phyloP scores from a whole-genome alignment of 2,797 vertebrate species.

The Dicrostonyx torquatus region DNA sequence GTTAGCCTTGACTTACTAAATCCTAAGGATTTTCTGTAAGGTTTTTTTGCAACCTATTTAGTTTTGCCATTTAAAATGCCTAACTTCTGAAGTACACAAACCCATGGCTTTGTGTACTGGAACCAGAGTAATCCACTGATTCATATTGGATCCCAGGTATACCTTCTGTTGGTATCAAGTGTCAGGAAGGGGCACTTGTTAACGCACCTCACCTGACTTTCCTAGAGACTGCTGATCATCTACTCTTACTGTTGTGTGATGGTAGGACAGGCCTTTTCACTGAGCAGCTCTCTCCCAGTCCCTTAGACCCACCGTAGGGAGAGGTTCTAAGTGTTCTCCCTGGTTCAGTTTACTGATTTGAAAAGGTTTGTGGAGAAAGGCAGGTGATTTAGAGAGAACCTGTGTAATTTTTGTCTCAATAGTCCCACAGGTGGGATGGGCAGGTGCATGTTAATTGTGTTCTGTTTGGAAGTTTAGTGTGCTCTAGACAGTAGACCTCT shows the following conservation, averaged over 20 bases:
- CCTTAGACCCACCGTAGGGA: neutral
- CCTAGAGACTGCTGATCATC: neutral
- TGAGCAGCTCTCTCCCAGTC: neutral
- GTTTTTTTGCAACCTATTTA: constrained; percentile 85
- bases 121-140: constrained; percentile 84
- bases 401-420: neutral
- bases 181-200: constrained; percentile 84
- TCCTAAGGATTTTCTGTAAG: constrained; percentile 89
- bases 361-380: constrained; percentile 21
- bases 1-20: constrained; percentile 81
- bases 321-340: neutral
- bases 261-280: neutral
- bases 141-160: constrained; percentile 95
- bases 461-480: neutral
- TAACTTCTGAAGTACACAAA: constrained; percentile 77
- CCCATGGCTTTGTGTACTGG: constrained; percentile 84
- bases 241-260: constrained; percentile 19
- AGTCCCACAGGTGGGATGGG: neutral
- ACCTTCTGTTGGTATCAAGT: constrained; percentile 80
- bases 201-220: neutral
- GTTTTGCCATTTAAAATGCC: constrained; percentile 64
- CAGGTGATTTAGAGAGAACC: neutral
- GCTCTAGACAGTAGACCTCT: neutral
- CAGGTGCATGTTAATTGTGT: neutral
- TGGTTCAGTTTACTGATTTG: constrained; percentile 25